Evolutionary conservation across 2,888 invertebrate species (phyloP).

Genomic region (Molanna angustata): DNA sequence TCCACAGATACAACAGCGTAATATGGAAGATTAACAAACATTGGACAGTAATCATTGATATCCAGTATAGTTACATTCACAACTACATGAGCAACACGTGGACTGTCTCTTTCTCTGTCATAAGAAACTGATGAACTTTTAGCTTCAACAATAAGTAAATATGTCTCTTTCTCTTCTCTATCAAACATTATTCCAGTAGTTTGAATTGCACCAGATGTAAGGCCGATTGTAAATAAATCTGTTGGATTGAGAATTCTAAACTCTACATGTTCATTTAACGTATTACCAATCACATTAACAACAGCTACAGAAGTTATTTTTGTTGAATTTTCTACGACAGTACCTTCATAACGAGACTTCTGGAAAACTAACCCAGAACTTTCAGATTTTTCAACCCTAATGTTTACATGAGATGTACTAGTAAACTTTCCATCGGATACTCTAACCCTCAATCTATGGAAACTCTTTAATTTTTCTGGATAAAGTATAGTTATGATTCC

Average conservation of each 20-base stretch:
- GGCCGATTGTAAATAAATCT: constrained; percentile 80
- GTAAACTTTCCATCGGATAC: constrained; percentile 85
- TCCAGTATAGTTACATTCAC: constrained; percentile 84
- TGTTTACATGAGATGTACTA: constrained; percentile 65
- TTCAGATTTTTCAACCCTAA: constrained; percentile 65
- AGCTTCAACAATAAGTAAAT: constrained; percentile 84
- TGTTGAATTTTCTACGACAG: constrained; percentile 82
- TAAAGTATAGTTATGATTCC: constrained; percentile 63
- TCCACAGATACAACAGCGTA: constrained; percentile 87
- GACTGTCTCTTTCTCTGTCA: constrained; percentile 44
- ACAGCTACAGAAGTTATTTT: constrained; percentile 77
- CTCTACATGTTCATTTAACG: constrained; percentile 82
- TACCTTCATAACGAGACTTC: constrained; percentile 73
- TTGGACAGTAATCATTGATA: constrained; percentile 93
- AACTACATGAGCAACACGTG: constrained; percentile 76
- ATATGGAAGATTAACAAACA: constrained; percentile 91
- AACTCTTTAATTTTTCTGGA: constrained; percentile 57
- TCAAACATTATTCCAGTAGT: constrained; percentile 84
- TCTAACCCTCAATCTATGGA: constrained; percentile 71
- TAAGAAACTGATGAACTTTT: constrained; percentile 35
- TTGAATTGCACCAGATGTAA: constrained; percentile 86
- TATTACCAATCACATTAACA: constrained; percentile 84
- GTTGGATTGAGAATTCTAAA: constrained; percentile 86
- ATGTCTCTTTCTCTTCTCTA: constrained; percentile 76
- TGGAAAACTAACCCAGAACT: constrained; percentile 81